A percentile compares a stretch with the other conserved stretches of the same genome.
Conservation (phyloP, 2,113 vertebrate genomes). For the Salvelinus alpinus region DNA sequence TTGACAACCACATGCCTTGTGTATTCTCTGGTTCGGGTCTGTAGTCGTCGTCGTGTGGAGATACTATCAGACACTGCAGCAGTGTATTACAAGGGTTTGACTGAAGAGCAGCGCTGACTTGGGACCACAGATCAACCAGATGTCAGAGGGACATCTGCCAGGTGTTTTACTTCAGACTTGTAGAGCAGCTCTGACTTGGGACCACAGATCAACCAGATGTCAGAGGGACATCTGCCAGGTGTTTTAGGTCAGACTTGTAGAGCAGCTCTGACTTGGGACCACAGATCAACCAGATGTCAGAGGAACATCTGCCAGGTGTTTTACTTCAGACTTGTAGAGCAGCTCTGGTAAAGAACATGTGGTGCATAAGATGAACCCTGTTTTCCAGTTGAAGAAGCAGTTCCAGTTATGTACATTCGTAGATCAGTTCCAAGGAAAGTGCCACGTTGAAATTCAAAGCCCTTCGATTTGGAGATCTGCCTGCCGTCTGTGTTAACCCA, state of each 20-base stretch:
- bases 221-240: slow-evolving; percentile 29
- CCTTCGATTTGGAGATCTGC: neutral
- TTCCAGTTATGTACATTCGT: neutral
- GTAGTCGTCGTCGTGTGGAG: slow-evolving; percentile 12
- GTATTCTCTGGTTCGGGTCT: slow-evolving; percentile 6
- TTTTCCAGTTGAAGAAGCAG: neutral
- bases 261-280: slow-evolving; percentile 15
- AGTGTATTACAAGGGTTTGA: slow-evolving; percentile 37
- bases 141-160: no score
- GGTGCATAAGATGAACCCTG: neutral
- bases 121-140: neutral
- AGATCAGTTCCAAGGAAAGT: neutral
- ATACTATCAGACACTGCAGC: slow-evolving; percentile 6
- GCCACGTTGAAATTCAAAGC: neutral
- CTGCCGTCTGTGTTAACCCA: slow-evolving; percentile 5
- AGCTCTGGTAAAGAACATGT: slow-evolving; percentile 32
- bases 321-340: slow-evolving; percentile 27
- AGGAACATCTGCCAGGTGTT: slow-evolving; percentile 30
- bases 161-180: no score
- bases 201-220: slow-evolving; percentile 38
- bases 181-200: slow-evolving; percentile 13
- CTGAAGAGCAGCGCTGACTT: slow-evolving; percentile 34
- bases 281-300: slow-evolving; percentile 45
- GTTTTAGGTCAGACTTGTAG: no score
- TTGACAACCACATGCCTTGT: slow-evolving; percentile 19